A percentile compares a stretch with the other conserved stretches of the same genome.
Conservation (phyloP, 1,140 invertebrate species). For the Dendroctonus valens region DNA sequence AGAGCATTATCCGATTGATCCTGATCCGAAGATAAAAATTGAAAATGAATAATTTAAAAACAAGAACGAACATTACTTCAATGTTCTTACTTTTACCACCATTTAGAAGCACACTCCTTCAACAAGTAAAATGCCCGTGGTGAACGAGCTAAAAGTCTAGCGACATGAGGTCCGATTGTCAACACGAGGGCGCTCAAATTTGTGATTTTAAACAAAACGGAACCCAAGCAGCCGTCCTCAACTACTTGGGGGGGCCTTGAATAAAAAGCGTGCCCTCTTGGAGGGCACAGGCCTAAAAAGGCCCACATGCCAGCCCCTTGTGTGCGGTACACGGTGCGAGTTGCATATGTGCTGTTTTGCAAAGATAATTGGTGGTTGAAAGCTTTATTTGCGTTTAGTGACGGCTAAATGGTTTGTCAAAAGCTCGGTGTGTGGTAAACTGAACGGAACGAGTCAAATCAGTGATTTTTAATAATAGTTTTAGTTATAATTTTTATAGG, state of each 20-base stretch:
- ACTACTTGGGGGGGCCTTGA: conserved; percentile 35
- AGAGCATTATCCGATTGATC: no score
- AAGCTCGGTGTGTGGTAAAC: conserved; percentile 21
- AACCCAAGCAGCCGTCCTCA: conserved; percentile 21
- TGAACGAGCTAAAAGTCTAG: conserved; percentile 13
- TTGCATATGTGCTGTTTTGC: conserved; percentile 30
- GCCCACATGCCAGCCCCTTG: conserved; percentile 35
- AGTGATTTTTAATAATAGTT: no score
- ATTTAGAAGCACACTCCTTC: no score
- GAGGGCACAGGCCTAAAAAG: conserved; percentile 37
- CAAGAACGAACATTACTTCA: no score
- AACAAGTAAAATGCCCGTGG: conserved; percentile 5
- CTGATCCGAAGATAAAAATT: no score
- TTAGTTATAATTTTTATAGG: no score
- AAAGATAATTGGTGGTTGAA: conserved; percentile 22
- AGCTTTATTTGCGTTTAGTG: conserved; percentile 13
- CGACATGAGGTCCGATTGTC: conserved; percentile 39
- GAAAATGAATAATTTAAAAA: no score
- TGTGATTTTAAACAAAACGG: conserved; percentile 39
- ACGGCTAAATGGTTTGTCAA: conserved; percentile 26
- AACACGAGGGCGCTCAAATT: conserved; percentile 31
- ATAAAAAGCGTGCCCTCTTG: conserved; percentile 8
- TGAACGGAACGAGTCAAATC: background rate
- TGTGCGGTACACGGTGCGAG: conserved; percentile 30
- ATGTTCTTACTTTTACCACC: no score